Conservation (phyloP, 2,797 vertebrate species). For the Brachyalestes nurse region DNA sequence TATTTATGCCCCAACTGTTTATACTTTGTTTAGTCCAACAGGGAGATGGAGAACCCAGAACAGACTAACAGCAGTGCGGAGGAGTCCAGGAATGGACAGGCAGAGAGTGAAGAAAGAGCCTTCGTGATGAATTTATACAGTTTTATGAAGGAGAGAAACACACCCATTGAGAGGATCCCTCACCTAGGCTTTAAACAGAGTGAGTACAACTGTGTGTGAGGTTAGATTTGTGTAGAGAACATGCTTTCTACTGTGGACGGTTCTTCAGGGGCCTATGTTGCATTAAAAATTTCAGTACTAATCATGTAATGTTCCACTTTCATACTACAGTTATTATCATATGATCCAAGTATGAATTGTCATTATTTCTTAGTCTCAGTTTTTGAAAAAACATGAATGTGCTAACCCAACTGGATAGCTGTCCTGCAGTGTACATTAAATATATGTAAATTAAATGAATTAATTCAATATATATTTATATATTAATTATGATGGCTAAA, state of each 20-base stretch:
- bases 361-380: not conserved
- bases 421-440: too few species aligned
- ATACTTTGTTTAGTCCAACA: conserved; percentile 63
- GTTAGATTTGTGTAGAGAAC: not conserved
- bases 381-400: too few species aligned
- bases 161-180: conserved; percentile 95
- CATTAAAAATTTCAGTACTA: too few species aligned
- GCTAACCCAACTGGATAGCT: too few species aligned
- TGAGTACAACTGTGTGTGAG: conserved; percentile 67
- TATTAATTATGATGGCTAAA: too few species aligned
- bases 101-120: conserved; percentile 82
- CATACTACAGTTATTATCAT: too few species aligned
- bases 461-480: too few species aligned
- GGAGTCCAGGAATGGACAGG: conserved; percentile 49
- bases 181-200: conserved; percentile 97
- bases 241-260: not conserved
- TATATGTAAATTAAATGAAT: too few species aligned
- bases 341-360: not conserved
- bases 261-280: too few species aligned
- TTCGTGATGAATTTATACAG: conserved; percentile 87
- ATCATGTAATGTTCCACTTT: too few species aligned
- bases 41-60: conserved; percentile 75
- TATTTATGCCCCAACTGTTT: not conserved
- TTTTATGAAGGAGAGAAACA: conserved; percentile 91
- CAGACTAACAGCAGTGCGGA: conserved; percentile 71